Base-by-base conservation (phyloP, 2,888 invertebrate genomes). In the Ischnus inquisitorius region DNA sequence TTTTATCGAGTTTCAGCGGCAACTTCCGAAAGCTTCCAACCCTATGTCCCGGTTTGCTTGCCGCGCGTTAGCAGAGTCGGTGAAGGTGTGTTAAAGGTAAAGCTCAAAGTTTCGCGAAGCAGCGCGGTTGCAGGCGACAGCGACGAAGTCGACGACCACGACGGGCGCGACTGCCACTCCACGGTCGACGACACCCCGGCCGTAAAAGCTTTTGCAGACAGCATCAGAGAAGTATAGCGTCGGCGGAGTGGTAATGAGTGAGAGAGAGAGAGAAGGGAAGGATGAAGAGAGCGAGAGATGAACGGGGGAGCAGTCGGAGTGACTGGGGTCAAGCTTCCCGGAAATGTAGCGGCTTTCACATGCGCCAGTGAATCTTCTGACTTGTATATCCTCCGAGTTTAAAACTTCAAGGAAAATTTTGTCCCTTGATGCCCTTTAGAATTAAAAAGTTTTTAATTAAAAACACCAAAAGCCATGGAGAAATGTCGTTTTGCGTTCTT, bases 191-290 rank as follows among this genome's bases (percentile, higher is more conserved):
- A 81, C 81, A 81, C 81, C 81, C 69, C 76, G 43, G 62, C 16
- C 69, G 81, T 81, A 81, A 81, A 81, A 81, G 81, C 81, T 76
- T 81, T 81, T 51, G 76, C 69, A 81, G 81, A 81, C 81, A 76
- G 76, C 69, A 71, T 65, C 81, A 51, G 69, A 81, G 76, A 69
- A 69, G 46, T 57, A 14, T 67, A 74, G 51, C 51, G 75, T 75
- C 22, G 80, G 12, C 57, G 57, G 19, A 57, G 57, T 57, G 57
- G 57, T 14, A 46, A 34, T n/a, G 25, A 79, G 62, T 48, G 64
- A 25, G 39, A 51, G 71, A 14, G n/a, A 71, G 25, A 71, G 57
- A 71, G n/a, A n/a, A n/a, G n/a, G n/a, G n/a, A n/a, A n/a, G n/a
- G n/a, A n/a, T n/a, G n/a, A 16, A 71, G 25, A 71, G 57, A 71